Conservation (phyloP, 2,113 vertebrate genomes). For the Thunnus thynnus region DNA sequence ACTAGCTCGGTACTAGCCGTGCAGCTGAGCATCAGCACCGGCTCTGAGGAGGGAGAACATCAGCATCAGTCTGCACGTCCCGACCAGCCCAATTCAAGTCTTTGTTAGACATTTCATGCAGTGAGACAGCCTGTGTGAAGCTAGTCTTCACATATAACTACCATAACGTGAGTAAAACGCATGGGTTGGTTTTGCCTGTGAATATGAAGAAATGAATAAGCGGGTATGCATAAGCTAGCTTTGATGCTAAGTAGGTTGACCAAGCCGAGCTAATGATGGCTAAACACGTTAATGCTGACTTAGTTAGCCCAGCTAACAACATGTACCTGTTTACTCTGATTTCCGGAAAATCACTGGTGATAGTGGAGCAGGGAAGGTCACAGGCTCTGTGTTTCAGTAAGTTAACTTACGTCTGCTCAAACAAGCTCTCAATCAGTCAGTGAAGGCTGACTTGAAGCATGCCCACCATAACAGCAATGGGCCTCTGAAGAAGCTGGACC, state of each 20-base stretch:
- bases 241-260: slow-evolving; percentile 7
- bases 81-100: background rate
- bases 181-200: background rate
- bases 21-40: slow-evolving; percentile 63
- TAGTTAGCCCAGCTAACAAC: slow-evolving; percentile 16
- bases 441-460: background rate
- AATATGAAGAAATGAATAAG: background rate
- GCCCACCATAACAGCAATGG: background rate
- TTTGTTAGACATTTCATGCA: slow-evolving; percentile 25
- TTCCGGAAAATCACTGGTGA: too few species aligned
- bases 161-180: slow-evolving; percentile 52
- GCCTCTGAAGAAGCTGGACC: background rate
- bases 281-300: slow-evolving; percentile 16
- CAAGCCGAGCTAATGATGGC: slow-evolving; percentile 46
- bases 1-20: slow-evolving; percentile 48
- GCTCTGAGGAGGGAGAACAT: slow-evolving; percentile 53
- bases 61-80: slow-evolving; percentile 21
- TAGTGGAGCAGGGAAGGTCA: background rate
- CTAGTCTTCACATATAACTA: background rate
- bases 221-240: slow-evolving; percentile 13
- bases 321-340: background rate
- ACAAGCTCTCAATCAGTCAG: background rate
- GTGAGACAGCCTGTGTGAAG: background rate
- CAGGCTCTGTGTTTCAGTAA: background rate
- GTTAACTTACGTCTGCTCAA: background rate